Evolutionary conservation across 2,888 invertebrate genomes (phyloP).

Genomic region (Brassicogethes aeneus): DNA sequence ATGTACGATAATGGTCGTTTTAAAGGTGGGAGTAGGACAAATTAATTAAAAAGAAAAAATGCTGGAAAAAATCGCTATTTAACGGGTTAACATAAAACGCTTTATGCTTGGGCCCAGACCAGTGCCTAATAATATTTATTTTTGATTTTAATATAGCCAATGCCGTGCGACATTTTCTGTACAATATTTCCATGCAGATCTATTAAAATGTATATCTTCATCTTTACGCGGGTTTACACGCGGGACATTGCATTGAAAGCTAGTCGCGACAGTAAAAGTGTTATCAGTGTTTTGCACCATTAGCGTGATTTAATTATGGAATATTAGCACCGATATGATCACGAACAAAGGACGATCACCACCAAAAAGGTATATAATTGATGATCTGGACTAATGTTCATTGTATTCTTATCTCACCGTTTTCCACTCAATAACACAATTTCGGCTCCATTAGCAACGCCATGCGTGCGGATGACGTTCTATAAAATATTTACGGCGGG

Average conservation of each 20-base stretch:
- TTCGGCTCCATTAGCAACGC: constrained; percentile 32
- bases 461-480: constrained; percentile 27
- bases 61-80: too few species aligned
- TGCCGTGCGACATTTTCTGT: too few species aligned
- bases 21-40: too few species aligned
- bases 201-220: too few species aligned
- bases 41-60: too few species aligned
- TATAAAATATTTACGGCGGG: background rate
- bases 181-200: too few species aligned
- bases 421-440: constrained; percentile 41
- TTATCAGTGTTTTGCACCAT: constrained; percentile 18
- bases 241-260: background rate
- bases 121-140: too few species aligned
- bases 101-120: too few species aligned
- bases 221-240: background rate
- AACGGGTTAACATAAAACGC: too few species aligned
- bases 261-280: background rate
- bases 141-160: too few species aligned
- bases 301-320: constrained; percentile 20
- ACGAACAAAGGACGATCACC: background rate
- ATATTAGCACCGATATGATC: background rate
- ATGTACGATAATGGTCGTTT: too few species aligned
- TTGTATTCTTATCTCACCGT: constrained; percentile 34
- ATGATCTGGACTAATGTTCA: constrained; percentile 20
- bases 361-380: constrained; percentile 25